A percentile compares a stretch with the other conserved stretches of the same genome.
phyloP scores from a whole-genome alignment of 2,888 invertebrate species.

The Ctenicera cuprea region DNA sequence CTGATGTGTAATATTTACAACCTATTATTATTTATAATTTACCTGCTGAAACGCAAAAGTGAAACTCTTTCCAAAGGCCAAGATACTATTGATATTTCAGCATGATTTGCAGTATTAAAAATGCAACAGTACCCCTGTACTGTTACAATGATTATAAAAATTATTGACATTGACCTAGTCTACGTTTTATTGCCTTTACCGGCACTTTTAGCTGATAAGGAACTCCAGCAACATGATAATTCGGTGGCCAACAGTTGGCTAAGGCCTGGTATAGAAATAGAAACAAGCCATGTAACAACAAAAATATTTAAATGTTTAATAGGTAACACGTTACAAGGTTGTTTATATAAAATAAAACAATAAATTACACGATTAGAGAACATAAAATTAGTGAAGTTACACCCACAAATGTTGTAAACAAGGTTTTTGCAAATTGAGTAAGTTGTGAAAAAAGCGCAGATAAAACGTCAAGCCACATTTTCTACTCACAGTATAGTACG shows the following conservation, averaged over 20 bases:
- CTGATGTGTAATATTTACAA: too few species aligned
- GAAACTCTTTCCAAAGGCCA: too few species aligned
- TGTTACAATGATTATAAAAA: too few species aligned
- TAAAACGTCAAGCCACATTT: background rate
- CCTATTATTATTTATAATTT: too few species aligned
- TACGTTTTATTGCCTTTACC: background rate
- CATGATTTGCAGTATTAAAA: too few species aligned
- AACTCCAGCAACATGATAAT: background rate
- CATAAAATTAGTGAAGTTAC: background rate
- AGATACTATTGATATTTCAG: too few species aligned
- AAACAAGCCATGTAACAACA: background rate
- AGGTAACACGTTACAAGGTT: background rate
- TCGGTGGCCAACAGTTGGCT: background rate
- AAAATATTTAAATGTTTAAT: background rate
- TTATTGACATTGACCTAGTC: too few species aligned
- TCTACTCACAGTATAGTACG: constrained; percentile 95
- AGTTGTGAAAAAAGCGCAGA: background rate
- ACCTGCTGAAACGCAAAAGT: too few species aligned
- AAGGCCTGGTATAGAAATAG: background rate
- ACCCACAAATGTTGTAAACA: constrained; percentile 5
- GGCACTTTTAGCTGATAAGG: background rate
- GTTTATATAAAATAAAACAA: background rate
- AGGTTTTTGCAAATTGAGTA: background rate
- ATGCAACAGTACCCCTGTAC: too few species aligned
- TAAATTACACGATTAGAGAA: background rate